Evolutionary conservation across 2,113 vertebrate genomes (phyloP).

Genomic region (Euleptes europaea): DNA sequence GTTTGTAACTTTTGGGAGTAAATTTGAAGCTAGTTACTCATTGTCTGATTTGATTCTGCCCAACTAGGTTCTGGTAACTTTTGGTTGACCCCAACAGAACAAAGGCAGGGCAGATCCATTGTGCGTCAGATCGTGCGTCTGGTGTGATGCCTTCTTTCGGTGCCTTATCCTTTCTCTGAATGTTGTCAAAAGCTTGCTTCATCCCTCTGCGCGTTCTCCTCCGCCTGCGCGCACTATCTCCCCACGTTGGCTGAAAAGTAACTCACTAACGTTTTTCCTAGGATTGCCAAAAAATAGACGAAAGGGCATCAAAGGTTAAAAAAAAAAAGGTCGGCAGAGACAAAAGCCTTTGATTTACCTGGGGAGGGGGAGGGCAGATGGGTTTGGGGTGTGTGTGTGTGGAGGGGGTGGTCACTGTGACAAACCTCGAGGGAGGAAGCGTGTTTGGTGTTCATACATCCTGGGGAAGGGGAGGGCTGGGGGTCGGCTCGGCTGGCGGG

Average conservation of each 20-base stretch:
- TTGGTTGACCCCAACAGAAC: constrained; percentile 94
- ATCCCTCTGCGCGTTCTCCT: too few species aligned
- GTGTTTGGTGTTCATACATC: constrained; percentile 46
- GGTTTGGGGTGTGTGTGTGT: background rate
- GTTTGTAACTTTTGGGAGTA: constrained; percentile 33
- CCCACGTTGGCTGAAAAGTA: constrained; percentile 29
- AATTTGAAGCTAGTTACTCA: constrained; percentile 81
- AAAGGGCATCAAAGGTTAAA: constrained; percentile 44
- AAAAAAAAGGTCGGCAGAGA: constrained; percentile 45
- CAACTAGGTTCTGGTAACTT: constrained; percentile 96
- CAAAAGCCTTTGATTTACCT: constrained; percentile 69
- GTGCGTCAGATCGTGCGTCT: constrained; percentile 71
- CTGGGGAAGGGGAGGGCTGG: constrained; percentile 40
- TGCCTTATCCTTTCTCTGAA: constrained; percentile 22
- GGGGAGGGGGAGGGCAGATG: constrained; percentile 4
- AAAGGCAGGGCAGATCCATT: constrained; percentile 83
- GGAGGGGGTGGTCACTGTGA: background rate
- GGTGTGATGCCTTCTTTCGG: constrained; percentile 45
- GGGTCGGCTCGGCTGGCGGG: background rate
- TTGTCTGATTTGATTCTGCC: constrained; percentile 80
- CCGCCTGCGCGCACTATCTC: background rate
- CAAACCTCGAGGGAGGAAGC: background rate
- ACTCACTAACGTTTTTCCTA: background rate
- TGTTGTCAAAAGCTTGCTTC: background rate
- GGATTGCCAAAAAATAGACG: constrained; percentile 7